These are phyloP conservation scores for Sarcophaga carnaria DNA, from an alignment of 2,888 invertebrate species.

Conservation along the genomic window DNA sequence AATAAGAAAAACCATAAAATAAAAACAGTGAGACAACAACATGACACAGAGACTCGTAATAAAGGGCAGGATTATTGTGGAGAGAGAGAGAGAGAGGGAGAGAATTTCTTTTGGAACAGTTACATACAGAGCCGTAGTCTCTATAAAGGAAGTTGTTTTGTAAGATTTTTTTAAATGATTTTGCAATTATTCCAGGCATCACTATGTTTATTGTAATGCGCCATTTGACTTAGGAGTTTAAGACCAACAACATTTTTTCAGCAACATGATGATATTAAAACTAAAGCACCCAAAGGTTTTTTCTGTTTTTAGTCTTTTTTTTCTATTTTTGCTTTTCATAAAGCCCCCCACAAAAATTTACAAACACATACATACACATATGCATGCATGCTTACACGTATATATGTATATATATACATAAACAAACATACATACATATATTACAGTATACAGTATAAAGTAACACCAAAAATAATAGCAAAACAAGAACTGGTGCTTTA, in stretches of 20 bases:
- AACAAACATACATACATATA: no score
- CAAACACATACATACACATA: background rate
- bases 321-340: background rate
- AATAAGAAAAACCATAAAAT: background rate
- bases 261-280: slow-evolving; percentile 37
- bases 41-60: background rate
- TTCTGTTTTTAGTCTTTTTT: background rate
- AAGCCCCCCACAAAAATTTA: slow-evolving; percentile 8
- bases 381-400: no score
- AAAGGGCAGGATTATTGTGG: background rate
- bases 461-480: slow-evolving; percentile 8
- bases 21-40: background rate
- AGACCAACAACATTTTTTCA: slow-evolving; percentile 8
- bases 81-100: no score
- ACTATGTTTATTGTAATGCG: slow-evolving; percentile 5
- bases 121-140: no score
- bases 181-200: background rate
- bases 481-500: slow-evolving; percentile 20
- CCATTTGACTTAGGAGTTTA: slow-evolving; percentile 23
- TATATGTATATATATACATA: no score
- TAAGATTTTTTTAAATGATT: no score
- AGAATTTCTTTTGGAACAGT: no score
- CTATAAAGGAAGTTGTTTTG: no score
- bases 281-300: slow-evolving; percentile 25
- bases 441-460: slow-evolving; percentile 8